Evolutionary conservation across 2,113 vertebrate genomes (phyloP).

Genomic region (Upupa epops): DNA sequence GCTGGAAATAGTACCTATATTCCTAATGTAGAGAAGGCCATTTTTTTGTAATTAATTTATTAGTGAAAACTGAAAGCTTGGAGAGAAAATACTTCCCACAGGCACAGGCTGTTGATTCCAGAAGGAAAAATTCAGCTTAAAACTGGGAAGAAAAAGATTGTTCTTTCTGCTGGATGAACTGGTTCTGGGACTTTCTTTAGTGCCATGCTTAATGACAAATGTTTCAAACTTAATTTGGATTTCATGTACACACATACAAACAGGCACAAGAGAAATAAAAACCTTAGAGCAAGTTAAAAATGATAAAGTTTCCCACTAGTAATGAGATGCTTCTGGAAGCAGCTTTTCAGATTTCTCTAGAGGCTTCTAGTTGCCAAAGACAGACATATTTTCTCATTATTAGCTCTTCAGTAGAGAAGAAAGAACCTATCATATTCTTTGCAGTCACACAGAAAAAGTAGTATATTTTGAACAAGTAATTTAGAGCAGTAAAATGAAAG

Average conservation of each 20-base stretch:
- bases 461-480: conserved; percentile 60
- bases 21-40: not conserved
- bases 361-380: conserved; percentile 68
- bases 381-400: conserved; percentile 77
- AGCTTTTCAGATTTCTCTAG: conserved; percentile 68
- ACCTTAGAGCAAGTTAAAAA: conserved; percentile 56
- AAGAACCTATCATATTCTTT: conserved; percentile 37
- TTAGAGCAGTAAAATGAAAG: conserved; percentile 49
- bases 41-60: not conserved
- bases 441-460: conserved; percentile 46
- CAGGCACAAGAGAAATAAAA: conserved; percentile 9
- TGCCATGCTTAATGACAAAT: not conserved
- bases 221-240: not conserved
- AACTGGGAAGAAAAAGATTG: not conserved
- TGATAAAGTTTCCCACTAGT: conserved; percentile 54
- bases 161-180: not conserved
- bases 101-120: not conserved
- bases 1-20: not conserved
- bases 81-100: not conserved
- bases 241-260: not conserved
- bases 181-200: not conserved
- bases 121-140: not conserved
- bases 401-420: conserved; percentile 61
- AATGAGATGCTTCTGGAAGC: conserved; percentile 69
- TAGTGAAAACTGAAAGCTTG: not conserved